Evolutionary conservation across 1,140 invertebrate species (phyloP), one percentile per base, ranked within the genome.

Genomic region (Drosophila punjabiensis): DNA sequence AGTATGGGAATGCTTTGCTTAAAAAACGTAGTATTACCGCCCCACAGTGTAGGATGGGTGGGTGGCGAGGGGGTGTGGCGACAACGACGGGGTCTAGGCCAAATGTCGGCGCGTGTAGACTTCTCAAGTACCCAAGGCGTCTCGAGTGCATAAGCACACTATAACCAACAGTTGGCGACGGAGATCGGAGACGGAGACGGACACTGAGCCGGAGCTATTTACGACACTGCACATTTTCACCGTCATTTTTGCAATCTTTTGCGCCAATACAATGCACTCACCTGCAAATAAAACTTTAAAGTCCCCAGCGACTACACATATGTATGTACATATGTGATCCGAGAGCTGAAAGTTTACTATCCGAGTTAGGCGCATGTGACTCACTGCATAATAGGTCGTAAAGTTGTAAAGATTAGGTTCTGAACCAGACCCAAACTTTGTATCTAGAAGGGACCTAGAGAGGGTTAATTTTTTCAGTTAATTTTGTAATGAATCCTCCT

Each of bases 61-160:
- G n/a, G 18, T 28, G 41, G 39, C 5, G 20, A 16, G 24, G 13
- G 13, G 28, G 53, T 24, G 20, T 24, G 33, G 58, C 16, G 35
- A 20, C 43, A 16, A 10, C 28, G 20, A 41, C n/a, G 64, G 41
- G 64, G 80, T 79, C 79, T 80, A 73, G 65, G 60, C 69, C 70
- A 79, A 79, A 71, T 78, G 67, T 56, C 76, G 77, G 81, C 85
- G 85, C 85, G 85, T 89, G 85, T 89, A 76, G 74, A 79, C 67
- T 81, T 64, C 56, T 88, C 69, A 79, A 89, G 85, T 84, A 69
- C 45, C 60, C 60, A 60, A 68, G 76, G 55, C 76, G 81, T 88
- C 85, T 84, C 85, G 65, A 88, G 85, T 89, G 77, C 85, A 78
- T 79, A 68, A 66, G 37, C 55, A 50, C 56, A 87, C 62, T 76